These are phyloP conservation scores for Chrysotoxum bicinctum DNA, from an alignment of 2,888 invertebrate species.

Conservation along the genomic window DNA sequence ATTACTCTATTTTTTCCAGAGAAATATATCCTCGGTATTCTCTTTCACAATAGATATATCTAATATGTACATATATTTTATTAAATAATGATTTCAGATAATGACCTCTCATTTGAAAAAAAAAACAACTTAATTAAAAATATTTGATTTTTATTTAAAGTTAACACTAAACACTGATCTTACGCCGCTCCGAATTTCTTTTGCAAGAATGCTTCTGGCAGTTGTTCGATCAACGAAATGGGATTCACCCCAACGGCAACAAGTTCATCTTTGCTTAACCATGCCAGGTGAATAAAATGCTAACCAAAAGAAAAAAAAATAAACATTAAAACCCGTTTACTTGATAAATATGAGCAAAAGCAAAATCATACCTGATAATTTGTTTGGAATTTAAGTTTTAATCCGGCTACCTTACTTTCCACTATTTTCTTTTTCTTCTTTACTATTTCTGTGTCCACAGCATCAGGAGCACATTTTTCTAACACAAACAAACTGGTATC, in stretches of 20 bases:
- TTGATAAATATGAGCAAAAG: neutral
- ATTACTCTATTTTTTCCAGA: no score
- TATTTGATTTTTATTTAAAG: constrained; percentile 12
- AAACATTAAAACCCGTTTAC: neutral
- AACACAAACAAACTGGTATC: constrained; percentile 84
- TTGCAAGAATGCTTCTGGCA: constrained; percentile 87
- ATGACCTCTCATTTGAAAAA: no score
- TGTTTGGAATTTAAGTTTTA: constrained; percentile 47
- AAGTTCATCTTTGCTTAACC: constrained; percentile 87
- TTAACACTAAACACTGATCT: constrained; percentile 16
- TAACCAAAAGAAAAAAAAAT: constrained; percentile 80
- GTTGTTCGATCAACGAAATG: constrained; percentile 85
- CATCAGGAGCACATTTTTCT: constrained; percentile 72
- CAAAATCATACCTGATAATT: constrained; percentile 77
- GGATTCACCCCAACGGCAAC: constrained; percentile 90
- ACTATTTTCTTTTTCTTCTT: constrained; percentile 80
- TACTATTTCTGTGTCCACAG: constrained; percentile 78
- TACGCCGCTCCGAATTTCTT: constrained; percentile 85
- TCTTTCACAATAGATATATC: no score
- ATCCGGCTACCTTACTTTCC: constrained; percentile 19
- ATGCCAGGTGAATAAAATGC: constrained; percentile 89
- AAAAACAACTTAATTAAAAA: neutral
- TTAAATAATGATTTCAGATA: no score
- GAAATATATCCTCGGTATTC: no score
- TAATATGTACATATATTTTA: no score